These are phyloP conservation scores for Pontoporia blainvillei DNA, from an alignment of 2,113 vertebrate genomes.

Conservation along the genomic window DNA sequence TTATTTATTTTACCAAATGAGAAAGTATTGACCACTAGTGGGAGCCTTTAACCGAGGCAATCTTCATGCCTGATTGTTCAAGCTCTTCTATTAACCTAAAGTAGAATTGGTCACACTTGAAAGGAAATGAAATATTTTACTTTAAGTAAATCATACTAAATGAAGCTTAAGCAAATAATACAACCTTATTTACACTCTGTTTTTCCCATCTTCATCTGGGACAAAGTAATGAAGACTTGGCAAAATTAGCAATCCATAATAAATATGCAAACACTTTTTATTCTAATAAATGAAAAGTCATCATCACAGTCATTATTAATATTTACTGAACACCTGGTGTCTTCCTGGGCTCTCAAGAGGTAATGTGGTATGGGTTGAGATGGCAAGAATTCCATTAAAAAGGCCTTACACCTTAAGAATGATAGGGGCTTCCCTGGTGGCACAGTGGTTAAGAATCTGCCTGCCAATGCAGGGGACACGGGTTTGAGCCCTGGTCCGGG, in stretches of 20 bases:
- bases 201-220: not conserved
- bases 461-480: too few relatives aligned
- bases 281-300: conserved; percentile 19
- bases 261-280: not conserved
- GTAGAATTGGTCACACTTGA: not conserved
- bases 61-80: conserved; percentile 33
- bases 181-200: not conserved
- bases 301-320: not conserved
- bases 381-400: not conserved
- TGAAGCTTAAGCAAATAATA: conserved; percentile 9
- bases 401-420: not conserved
- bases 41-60: conserved; percentile 30
- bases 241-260: conserved; percentile 11
- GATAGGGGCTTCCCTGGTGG: not conserved
- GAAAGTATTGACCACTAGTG: conserved; percentile 48
- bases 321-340: not conserved
- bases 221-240: conserved; percentile 27
- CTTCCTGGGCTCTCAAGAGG: not conserved
- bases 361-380: not conserved
- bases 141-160: conserved; percentile 33
- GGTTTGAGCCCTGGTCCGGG: too few relatives aligned
- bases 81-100: not conserved
- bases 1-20: conserved; percentile 38
- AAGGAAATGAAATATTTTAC: conserved; percentile 21
- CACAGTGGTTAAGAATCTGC: too few relatives aligned